Conservation (phyloP, 2,888 invertebrate species). For the Dione juno region DNA sequence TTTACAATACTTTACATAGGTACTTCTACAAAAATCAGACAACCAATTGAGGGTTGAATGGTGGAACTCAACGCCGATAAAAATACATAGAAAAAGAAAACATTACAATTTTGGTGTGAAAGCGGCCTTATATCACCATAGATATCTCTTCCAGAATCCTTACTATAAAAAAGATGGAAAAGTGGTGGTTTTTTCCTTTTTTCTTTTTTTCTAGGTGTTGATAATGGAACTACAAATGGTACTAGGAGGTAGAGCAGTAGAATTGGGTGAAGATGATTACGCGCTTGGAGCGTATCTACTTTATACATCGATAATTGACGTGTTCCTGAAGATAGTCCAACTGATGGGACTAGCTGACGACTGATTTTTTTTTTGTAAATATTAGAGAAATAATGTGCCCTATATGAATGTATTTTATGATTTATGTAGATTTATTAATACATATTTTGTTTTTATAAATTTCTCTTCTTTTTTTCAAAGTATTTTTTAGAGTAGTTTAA, state of each 20-base stretch:
- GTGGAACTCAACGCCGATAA: no score
- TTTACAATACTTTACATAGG: no score
- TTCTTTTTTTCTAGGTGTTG: constrained; percentile 53
- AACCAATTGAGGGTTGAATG: no score
- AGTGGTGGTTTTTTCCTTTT: not conserved
- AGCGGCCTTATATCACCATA: no score
- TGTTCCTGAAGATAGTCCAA: constrained; percentile 59
- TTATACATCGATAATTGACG: constrained; percentile 58
- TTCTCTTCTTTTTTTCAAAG: no score
- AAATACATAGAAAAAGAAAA: no score
- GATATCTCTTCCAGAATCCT: no score
- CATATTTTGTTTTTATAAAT: not conserved
- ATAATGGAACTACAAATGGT: constrained; percentile 63
- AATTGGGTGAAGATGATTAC: constrained; percentile 58
- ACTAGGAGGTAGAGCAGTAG: constrained; percentile 58
- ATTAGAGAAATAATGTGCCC: not conserved
- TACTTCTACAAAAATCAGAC: no score
- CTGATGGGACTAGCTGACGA: constrained; percentile 49
- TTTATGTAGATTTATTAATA: not conserved
- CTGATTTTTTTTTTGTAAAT: not conserved
- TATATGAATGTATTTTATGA: not conserved
- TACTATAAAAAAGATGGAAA: no score
- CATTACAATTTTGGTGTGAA: no score
- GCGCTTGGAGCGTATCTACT: constrained; percentile 57
- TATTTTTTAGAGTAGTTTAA: no score